Percentiles rank a stretch among this genome's conserved stretches.
phyloP scores from a whole-genome alignment of 2,113 vertebrate genomes.

The Ophthalmolycus amberensis region DNA sequence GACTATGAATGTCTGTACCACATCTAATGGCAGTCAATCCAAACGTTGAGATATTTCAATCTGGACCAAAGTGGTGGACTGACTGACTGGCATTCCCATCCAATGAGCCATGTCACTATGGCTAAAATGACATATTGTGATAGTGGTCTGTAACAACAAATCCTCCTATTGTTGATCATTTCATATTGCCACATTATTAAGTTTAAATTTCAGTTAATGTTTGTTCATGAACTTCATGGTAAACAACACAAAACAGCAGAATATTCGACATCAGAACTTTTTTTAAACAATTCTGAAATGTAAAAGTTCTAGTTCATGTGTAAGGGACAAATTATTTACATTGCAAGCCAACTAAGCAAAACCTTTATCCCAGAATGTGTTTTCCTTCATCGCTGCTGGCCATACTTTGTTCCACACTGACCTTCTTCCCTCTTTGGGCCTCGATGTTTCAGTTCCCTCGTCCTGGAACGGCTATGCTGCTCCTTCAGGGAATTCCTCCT shows the following conservation, averaged over 20 bases:
- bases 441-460: constrained; percentile 47
- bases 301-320: not conserved
- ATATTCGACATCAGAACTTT: not conserved
- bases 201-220: not conserved
- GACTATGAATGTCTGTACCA: not conserved
- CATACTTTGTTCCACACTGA: constrained; percentile 34
- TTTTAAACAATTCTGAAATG: not conserved
- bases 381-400: constrained; percentile 31
- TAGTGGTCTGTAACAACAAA: not conserved
- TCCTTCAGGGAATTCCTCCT: constrained; percentile 78
- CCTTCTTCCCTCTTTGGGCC: constrained; percentile 36
- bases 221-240: not conserved
- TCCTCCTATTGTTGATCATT: not conserved
- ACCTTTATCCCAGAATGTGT: not conserved
- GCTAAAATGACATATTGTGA: not conserved
- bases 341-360: not conserved
- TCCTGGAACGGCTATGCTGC: constrained; percentile 53
- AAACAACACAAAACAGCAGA: not conserved
- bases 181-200: too few species aligned
- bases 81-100: not conserved
- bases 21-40: not conserved
- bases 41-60: not conserved
- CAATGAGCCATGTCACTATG: not conserved
- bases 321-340: not conserved
- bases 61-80: not conserved